Conservation (phyloP, 92 coral and sea anemone species). For the Micromussa lordhowensis region DNA sequence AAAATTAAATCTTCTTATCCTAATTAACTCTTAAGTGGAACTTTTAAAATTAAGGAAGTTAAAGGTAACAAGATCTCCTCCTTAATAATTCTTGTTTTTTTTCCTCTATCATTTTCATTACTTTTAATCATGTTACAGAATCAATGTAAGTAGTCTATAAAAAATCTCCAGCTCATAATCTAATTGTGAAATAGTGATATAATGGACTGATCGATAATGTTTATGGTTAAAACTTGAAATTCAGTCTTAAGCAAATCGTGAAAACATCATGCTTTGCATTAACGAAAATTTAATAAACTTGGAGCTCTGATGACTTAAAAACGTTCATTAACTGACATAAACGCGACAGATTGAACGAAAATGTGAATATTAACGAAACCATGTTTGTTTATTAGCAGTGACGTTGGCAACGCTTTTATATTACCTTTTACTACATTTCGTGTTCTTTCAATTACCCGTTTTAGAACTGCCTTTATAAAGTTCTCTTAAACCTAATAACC, state of each 20-base stretch:
- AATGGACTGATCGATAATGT: neutral
- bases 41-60: neutral
- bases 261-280: neutral
- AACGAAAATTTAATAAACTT: neutral
- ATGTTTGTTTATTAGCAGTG: slow-evolving; percentile 10
- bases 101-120: neutral
- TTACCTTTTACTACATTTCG: neutral
- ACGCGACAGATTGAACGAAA: neutral
- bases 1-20: neutral
- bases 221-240: neutral
- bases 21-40: neutral
- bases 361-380: slow-evolving; percentile 32
- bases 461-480: neutral
- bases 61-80: no score
- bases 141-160: no score
- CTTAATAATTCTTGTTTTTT: neutral
- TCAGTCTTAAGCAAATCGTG: neutral
- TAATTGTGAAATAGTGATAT: neutral
- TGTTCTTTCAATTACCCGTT: neutral
- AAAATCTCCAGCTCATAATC: no score
- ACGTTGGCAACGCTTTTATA: neutral
- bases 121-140: no score
- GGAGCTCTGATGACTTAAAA: neutral
- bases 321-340: neutral
- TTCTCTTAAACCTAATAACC: neutral